These are phyloP conservation scores for Lithophane socia DNA, from an alignment of 2,888 invertebrate genomes.

Conservation along the genomic window DNA sequence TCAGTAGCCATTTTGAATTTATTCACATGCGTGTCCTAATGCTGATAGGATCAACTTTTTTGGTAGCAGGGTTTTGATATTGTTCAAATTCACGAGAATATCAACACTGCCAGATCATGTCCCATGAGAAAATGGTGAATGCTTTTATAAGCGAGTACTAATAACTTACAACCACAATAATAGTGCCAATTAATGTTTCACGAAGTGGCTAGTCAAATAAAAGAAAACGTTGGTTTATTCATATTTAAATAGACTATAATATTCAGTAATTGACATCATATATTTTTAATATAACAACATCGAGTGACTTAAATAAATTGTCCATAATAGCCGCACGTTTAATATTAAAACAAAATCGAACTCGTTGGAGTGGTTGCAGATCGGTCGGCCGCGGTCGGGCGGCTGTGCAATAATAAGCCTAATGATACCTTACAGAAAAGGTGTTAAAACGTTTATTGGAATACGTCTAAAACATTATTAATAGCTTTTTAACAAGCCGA, in stretches of 20 bases:
- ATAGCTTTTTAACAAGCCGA: conserved; percentile 90
- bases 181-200: conserved; percentile 15
- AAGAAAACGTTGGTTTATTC: conserved; percentile 16
- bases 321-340: conserved; percentile 62
- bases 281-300: conserved; percentile 42
- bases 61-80: conserved; percentile 34
- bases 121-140: neutral
- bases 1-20: conserved; percentile 66
- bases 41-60: conserved; percentile 67
- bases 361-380: conserved; percentile 72
- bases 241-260: conserved; percentile 40
- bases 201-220: conserved; percentile 21
- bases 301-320: conserved; percentile 62
- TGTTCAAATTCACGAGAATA: neutral
- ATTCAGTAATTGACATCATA: conserved; percentile 50
- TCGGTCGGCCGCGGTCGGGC: conserved; percentile 68
- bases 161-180: conserved; percentile 30
- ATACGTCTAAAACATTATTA: conserved; percentile 87
- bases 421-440: conserved; percentile 89
- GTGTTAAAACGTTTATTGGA: conserved; percentile 90
- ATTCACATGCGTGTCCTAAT: conserved; percentile 68
- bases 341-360: conserved; percentile 73
- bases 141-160: neutral
- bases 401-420: conserved; percentile 83
- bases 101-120: neutral